These are phyloP conservation scores for Epinotia brunnichana DNA, from an alignment of 2,888 invertebrate species.

Conservation along the genomic window DNA sequence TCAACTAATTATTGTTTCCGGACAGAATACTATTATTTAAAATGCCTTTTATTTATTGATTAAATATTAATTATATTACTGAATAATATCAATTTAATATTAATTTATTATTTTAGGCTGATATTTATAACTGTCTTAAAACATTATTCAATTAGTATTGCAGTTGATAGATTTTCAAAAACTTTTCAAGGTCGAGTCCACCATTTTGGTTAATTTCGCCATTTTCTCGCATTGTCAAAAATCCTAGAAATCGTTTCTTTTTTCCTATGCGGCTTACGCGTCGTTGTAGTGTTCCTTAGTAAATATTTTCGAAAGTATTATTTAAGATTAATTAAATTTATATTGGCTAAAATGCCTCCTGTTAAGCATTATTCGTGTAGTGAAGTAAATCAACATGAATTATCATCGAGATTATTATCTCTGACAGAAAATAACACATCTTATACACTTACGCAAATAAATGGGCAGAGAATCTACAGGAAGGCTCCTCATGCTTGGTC, in stretches of 20 bases:
- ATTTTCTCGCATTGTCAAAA: slow-evolving; percentile 53
- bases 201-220: slow-evolving; percentile 52
- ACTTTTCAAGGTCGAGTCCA: slow-evolving; percentile 52
- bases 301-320: slow-evolving; percentile 69
- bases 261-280: slow-evolving; percentile 62
- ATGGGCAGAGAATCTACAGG: slow-evolving; percentile 87
- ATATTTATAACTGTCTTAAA: not conserved
- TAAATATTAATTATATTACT: not conserved
- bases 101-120: not conserved
- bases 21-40: not conserved
- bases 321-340: slow-evolving; percentile 74
- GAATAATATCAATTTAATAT: not conserved
- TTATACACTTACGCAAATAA: slow-evolving; percentile 84
- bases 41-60: not conserved
- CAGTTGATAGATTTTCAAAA: slow-evolving; percentile 32
- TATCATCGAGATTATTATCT: slow-evolving; percentile 79
- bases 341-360: slow-evolving; percentile 75
- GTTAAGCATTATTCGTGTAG: slow-evolving; percentile 79
- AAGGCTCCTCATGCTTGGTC: slow-evolving; percentile 83
- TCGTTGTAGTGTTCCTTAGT: slow-evolving; percentile 51
- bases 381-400: slow-evolving; percentile 82
- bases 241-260: slow-evolving; percentile 56
- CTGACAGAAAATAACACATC: slow-evolving; percentile 80
- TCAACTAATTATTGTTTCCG: slow-evolving; percentile 3
- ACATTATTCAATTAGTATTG: not conserved